These are phyloP conservation scores for Hydroisotoma schaefferi DNA, from an alignment of 2,888 invertebrate genomes.

Conservation along the genomic window DNA sequence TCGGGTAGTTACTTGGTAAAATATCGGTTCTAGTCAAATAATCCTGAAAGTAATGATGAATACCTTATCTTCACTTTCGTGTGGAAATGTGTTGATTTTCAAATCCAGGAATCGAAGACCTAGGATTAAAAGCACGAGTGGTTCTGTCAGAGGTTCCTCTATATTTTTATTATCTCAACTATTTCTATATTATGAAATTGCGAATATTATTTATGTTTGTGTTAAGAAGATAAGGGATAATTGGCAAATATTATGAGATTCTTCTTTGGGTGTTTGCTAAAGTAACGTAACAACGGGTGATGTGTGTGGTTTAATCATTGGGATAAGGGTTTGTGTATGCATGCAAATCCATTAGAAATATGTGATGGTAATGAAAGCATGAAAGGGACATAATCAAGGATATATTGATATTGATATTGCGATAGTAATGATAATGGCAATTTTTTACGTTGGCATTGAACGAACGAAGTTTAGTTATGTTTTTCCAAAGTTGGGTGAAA, in stretches of 20 bases:
- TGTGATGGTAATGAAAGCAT: neutral
- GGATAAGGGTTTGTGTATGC: neutral
- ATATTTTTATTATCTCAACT: neutral
- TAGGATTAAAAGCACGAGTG: conserved; percentile 23
- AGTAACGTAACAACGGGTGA: neutral
- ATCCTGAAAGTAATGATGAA: conserved; percentile 16
- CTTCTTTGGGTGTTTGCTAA: neutral
- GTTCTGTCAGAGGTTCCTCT: conserved; percentile 2
- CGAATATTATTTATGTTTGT: neutral
- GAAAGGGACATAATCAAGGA: conserved; percentile 4
- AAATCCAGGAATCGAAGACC: conserved; percentile 19
- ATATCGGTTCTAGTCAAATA: neutral
- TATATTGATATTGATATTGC: neutral
- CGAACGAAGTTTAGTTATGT: neutral
- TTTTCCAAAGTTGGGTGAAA: neutral
- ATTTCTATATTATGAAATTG: neutral
- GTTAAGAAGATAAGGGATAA: neutral
- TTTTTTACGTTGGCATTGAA: conserved; percentile 11
- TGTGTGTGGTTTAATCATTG: too few species aligned
- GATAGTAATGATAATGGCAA: conserved; percentile 10
- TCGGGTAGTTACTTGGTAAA: too few species aligned
- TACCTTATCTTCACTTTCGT: conserved; percentile 25
- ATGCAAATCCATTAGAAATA: neutral
- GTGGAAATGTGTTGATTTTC: conserved; percentile 27
- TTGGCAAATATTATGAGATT: neutral